A percentile compares a stretch with the other conserved stretches of the same genome.
Conservation (phyloP, 2,113 vertebrate genomes). For the Cricetomys ansorgei region DNA sequence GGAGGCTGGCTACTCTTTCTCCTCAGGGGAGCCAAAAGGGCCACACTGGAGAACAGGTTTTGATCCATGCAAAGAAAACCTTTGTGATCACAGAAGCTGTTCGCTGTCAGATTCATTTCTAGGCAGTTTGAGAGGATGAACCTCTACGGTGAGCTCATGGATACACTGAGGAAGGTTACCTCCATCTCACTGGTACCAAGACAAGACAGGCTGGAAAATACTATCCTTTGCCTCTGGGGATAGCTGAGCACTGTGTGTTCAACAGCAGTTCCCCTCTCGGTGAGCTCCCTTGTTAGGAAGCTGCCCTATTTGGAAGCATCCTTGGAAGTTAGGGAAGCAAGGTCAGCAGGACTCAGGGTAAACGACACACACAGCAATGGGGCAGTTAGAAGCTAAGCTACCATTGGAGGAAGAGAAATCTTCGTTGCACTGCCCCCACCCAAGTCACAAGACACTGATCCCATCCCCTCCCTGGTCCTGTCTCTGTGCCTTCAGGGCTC, state of each 20-base stretch:
- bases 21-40: neutral
- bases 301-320: neutral
- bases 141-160: neutral
- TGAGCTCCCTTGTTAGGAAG: neutral
- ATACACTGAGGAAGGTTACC: neutral
- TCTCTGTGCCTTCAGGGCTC: neutral
- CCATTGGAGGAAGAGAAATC: neutral
- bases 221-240: too few species aligned
- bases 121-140: neutral
- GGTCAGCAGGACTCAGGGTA: neutral
- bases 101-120: neutral
- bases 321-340: neutral
- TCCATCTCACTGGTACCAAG: neutral
- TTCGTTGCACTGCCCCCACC: accelerated
- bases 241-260: neutral
- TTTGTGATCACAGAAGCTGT: neutral
- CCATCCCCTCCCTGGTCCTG: neutral
- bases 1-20: neutral
- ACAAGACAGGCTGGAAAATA: neutral
- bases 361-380: too few species aligned
- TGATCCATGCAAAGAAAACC: neutral
- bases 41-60: neutral
- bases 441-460: accelerated
- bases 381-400: neutral
- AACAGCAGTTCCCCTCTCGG: neutral